phyloP scores from a whole-genome alignment of 1,140 invertebrate genomes.

The Penaeus indicus region DNA sequence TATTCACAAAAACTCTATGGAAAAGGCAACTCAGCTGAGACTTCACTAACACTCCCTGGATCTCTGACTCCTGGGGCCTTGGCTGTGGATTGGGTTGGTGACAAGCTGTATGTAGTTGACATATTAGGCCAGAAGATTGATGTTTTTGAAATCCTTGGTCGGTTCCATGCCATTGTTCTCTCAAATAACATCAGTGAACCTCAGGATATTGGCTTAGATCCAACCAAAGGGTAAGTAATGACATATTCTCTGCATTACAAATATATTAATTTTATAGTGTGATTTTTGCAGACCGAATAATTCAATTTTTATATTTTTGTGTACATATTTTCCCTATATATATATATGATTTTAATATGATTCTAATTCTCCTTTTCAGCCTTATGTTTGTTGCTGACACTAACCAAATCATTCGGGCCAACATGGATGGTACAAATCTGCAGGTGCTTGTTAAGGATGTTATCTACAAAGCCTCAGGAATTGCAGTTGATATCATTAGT shows the following conservation, averaged over 20 bases:
- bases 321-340: background rate
- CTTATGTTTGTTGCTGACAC: constrained; percentile 95
- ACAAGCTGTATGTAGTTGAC: constrained; percentile 96
- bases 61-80: constrained; percentile 83
- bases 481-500: constrained; percentile 88
- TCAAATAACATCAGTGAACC: constrained; percentile 93
- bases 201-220: constrained; percentile 91
- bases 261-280: too few species aligned
- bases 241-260: background rate
- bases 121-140: constrained; percentile 92
- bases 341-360: background rate
- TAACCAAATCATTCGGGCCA: constrained; percentile 87
- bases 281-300: too few species aligned
- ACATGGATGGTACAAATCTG: constrained; percentile 91
- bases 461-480: constrained; percentile 89
- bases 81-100: constrained; percentile 96
- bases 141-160: constrained; percentile 88
- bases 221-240: constrained; percentile 80
- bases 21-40: constrained; percentile 46
- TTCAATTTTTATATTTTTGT: background rate
- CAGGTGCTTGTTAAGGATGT: constrained; percentile 89
- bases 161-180: constrained; percentile 88
- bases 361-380: constrained; percentile 68
- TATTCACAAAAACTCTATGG: constrained; percentile 63
- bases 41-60: constrained; percentile 61